Base-by-base conservation (phyloP, 1,140 invertebrate species). In the Hylyphantes graminicola region DNA sequence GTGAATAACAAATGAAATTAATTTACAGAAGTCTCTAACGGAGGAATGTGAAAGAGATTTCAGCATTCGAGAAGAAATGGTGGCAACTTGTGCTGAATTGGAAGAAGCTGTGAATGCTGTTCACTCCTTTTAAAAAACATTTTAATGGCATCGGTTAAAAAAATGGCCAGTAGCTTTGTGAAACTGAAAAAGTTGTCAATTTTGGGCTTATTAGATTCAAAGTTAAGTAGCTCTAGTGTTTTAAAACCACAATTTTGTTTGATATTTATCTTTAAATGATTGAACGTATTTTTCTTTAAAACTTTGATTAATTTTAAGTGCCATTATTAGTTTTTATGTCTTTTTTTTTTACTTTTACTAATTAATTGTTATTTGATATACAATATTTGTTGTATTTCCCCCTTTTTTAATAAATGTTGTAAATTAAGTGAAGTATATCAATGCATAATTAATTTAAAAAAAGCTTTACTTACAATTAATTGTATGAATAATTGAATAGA, bases 1-100 rank as follows among this genome's bases (percentile, higher is more conserved):
- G 10, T 7, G 7, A 64, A 64, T 8, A 65, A 21, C 0, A 21
- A 0, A 53, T 19, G 3, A 57, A 57, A 61, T 7, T 7, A 9
- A 53, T 64, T 65, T 73, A 19, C 7, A 74, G 72, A 17, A 59
- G 9, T 8, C 35, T 11, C 48, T 74, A 12, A 1, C 57, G 72
- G 54, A 55, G 17, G 72, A 74, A 59, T 74, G 72, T 59, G 72
- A 74, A 12, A 13, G 12, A 10, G 72, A 74, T 13, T 74, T 74
- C 19, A 19, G 17, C 15, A 57, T 21, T 57, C 55, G 72, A 7
- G 51, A 74, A 57, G 72, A 74, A 74, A 57, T 74, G 7, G 8
- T 74, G 8, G 17, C 48, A 10, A 9, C 51, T 15, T 59, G 72
- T 48, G 17, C 53, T 59, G 53, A 74, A 57, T 48, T 74, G 17